These are phyloP conservation scores for Conger conger DNA, from an alignment of 2,113 vertebrate genomes.

Conservation along the genomic window DNA sequence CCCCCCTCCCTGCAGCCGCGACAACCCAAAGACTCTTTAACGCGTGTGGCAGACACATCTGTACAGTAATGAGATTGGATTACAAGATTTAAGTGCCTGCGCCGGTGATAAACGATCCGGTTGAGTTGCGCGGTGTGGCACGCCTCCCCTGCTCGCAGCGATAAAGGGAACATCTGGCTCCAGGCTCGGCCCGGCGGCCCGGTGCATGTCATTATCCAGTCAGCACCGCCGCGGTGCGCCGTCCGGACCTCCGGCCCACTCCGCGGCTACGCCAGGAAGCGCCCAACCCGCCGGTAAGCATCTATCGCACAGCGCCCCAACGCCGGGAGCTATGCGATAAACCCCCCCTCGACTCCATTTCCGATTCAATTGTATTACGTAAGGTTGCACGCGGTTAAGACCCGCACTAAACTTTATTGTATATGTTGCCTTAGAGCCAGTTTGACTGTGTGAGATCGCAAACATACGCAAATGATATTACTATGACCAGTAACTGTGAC, in stretches of 20 bases:
- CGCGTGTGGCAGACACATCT: conserved; percentile 7
- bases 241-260: conserved; percentile 43
- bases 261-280: conserved; percentile 49
- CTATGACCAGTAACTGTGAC: too few relatives aligned
- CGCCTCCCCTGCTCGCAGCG: conserved; percentile 57
- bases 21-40: conserved; percentile 14
- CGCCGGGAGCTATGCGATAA: conserved; percentile 60
- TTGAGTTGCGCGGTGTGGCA: conserved; percentile 49
- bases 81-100: conserved; percentile 46
- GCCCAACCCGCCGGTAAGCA: conserved; percentile 23
- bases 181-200: conserved; percentile 57
- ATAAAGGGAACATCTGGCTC: conserved; percentile 65
- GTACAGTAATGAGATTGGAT: conserved; percentile 27
- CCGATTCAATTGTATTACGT: neutral
- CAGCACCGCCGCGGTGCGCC: conserved; percentile 63
- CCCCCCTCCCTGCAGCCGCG: neutral
- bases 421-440: neutral
- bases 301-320: conserved; percentile 17
- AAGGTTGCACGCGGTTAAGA: neutral
- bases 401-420: neutral
- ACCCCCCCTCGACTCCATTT: conserved; percentile 51
- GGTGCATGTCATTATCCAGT: conserved; percentile 76
- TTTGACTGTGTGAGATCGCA: too few relatives aligned
- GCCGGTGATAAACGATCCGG: conserved; percentile 52
- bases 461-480: too few relatives aligned